Evolutionary conservation across 2,797 vertebrate species (phyloP).

Genomic region (Pipistrellus pygmaeus): DNA sequence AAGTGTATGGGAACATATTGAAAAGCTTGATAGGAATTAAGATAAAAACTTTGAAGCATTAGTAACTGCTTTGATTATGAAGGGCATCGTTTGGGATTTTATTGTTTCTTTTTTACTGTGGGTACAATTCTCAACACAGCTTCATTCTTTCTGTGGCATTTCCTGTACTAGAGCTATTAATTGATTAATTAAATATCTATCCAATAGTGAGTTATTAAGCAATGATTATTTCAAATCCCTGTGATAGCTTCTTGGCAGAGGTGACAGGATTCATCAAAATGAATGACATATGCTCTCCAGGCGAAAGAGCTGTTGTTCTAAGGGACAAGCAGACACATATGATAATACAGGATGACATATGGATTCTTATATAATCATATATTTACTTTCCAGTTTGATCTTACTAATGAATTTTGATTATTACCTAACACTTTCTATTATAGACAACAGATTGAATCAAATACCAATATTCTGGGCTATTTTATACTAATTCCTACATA

Average conservation of each 20-base stretch:
- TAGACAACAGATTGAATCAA: not conserved
- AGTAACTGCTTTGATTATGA: not conserved
- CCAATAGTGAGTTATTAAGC: not conserved
- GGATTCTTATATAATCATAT: not conserved
- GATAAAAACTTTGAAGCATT: not conserved
- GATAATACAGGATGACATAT: not conserved
- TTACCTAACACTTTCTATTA: not conserved
- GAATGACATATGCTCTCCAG: not conserved
- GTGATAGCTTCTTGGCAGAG: not conserved
- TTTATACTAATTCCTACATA: not conserved
- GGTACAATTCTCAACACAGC: not conserved
- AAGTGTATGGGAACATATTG: not conserved
- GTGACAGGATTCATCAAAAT: not conserved
- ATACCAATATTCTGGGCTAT: not conserved
- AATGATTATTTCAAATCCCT: not conserved
- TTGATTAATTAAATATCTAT: not conserved
- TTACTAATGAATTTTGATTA: not conserved
- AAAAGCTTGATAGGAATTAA: conserved; percentile 41
- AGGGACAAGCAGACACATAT: not conserved
- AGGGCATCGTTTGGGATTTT: not conserved
- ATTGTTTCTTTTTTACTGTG: not conserved
- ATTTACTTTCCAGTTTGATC: not conserved
- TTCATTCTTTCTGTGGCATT: conserved; percentile 13
- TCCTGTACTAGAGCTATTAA: not conserved
- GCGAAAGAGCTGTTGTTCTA: not conserved